Evolutionary conservation across 2,888 invertebrate genomes (phyloP), one percentile per base, ranked within the genome.

Genomic region (Philereme transversata): DNA sequence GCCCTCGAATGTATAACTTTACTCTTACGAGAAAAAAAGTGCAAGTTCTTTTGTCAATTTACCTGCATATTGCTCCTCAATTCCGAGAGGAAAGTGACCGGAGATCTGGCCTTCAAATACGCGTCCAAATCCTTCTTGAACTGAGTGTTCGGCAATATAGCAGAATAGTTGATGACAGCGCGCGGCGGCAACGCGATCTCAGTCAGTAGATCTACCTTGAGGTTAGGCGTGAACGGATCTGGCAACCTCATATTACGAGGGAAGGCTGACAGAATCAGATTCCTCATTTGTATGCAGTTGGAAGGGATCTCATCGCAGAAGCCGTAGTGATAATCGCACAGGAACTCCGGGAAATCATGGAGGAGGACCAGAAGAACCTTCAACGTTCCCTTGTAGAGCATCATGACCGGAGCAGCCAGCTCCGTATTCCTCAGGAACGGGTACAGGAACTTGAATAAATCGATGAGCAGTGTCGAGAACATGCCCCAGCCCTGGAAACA

Each of bases 301-400:
- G 99, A 98, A 50, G 99, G 99, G 75, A 99, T 99, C 64, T 98
- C 99, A 87, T 99, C 99, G 86, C 99, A 99, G 91, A 99, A 99
- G 48, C 98, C 97, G 85, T 99, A 99, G 86, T 99, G 99, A 87
- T 99, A 99, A 84, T 99, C 99, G 87, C 99, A 99, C 53, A 99
- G 94, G 86, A 99, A 99, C 90, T 99, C 99, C 0, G 99, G 99
- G 86, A 99, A 99, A 85, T 99, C 99, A 83, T 99, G 99, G 8
- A 99, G 93, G 38, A 99, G 92, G 0, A 99, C 99, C 44, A 99
- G 93, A 53, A 99, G 93, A 6, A 99, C 98, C 67, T 99, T 95
- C 49, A 99, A 92, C 0, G 99, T 98, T 73, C 99, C 99, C 90
- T 98, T 99, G 93, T 99, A 99, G 34, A 99, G 92, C 76, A 97